Evolutionary conservation across 2,113 vertebrate species (phyloP).

Genomic region (Misgurnus mizolepis): DNA sequence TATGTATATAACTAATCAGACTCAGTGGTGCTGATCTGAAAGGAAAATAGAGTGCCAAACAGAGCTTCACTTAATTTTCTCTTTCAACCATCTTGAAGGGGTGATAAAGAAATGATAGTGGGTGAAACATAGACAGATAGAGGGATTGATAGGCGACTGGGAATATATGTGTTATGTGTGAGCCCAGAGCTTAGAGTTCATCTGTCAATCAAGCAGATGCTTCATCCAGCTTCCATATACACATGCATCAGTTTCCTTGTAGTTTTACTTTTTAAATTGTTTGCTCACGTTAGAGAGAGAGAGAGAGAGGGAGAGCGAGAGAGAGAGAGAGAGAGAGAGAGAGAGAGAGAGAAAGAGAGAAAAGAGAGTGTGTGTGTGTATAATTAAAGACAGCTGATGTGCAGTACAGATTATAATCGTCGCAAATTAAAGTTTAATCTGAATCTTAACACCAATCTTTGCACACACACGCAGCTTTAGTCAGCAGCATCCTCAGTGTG

Average conservation of each 20-base stretch:
- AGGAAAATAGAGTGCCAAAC: conserved; percentile 48
- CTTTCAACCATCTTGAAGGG: conserved; percentile 21
- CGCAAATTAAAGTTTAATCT: conserved; percentile 5
- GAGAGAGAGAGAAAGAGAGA: background rate
- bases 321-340: background rate
- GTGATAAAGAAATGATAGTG: background rate
- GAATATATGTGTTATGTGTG: background rate
- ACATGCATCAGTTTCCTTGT: background rate
- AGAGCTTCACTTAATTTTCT: conserved; percentile 55
- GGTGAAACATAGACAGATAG: conserved; percentile 28
- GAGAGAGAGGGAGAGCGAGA: background rate
- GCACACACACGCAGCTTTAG: background rate
- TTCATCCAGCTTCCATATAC: conserved; percentile 30
- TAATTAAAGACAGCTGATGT: background rate
- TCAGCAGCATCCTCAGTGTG: background rate
- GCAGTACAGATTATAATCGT: conserved; percentile 17
- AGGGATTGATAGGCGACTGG: conserved; percentile 31
- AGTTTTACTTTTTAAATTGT: background rate
- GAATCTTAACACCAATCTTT: background rate
- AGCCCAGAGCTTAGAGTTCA: conserved; percentile 24
- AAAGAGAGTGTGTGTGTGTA: no score
- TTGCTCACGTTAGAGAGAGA: background rate
- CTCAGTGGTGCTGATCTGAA: conserved; percentile 44
- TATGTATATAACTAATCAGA: background rate
- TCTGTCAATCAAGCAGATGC: conserved; percentile 27